A percentile compares a stretch with the other conserved stretches of the same genome.
Evolutionary conservation across 2,113 vertebrate species (phyloP).

Genomic region (Reinhardtius hippoglossoides): DNA sequence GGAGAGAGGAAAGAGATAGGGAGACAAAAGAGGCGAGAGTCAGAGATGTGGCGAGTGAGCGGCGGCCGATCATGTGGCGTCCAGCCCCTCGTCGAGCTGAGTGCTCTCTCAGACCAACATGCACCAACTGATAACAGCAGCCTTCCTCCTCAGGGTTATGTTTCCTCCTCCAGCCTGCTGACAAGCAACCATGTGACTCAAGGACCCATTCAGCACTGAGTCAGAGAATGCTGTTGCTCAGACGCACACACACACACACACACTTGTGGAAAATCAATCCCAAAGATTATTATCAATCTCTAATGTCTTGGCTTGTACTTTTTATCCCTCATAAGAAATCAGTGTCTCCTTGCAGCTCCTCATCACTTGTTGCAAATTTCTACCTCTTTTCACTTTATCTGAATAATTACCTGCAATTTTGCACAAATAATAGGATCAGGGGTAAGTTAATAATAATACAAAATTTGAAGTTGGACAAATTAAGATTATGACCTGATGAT

Average conservation of each 20-base stretch:
- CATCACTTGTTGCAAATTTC: no score
- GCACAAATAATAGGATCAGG: no score
- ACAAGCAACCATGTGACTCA: conserved; percentile 83
- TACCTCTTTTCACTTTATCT: no score
- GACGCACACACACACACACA: not conserved
- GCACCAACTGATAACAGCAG: conserved; percentile 73
- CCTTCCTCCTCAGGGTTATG: conserved; percentile 78
- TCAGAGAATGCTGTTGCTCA: conserved; percentile 55
- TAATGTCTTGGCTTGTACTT: no score
- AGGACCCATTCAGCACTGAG: conserved; percentile 75
- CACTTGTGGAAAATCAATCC: no score
- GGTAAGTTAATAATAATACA: no score
- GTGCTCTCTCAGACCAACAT: conserved; percentile 49
- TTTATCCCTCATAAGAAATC: no score
- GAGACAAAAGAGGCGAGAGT: conserved; percentile 48
- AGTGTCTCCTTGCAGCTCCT: no score
- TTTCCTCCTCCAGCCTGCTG: conserved; percentile 80
- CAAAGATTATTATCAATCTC: no score
- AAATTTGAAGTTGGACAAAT: no score
- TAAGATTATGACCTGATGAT: no score
- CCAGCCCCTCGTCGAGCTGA: conserved; percentile 28
- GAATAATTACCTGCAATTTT: no score
- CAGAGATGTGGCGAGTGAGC: conserved; percentile 50
- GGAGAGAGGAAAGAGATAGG: conserved; percentile 27
- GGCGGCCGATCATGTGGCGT: conserved; percentile 15